Evolutionary conservation across 2,113 vertebrate genomes (phyloP), one percentile per base, ranked within the genome.

Genomic region (Arvicanthis niloticus): DNA sequence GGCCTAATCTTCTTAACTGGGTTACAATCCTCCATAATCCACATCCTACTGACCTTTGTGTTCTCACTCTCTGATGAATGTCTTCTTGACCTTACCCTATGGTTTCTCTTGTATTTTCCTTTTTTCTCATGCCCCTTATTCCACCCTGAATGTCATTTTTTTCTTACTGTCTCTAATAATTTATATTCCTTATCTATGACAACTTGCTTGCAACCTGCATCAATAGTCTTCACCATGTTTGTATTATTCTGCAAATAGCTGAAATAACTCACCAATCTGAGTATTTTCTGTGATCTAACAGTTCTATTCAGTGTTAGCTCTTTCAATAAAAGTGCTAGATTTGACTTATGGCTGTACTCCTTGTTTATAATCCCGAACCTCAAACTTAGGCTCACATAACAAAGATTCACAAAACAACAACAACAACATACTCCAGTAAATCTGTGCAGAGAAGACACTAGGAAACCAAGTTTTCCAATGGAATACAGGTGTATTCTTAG

Each of bases 1-100:
- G 96, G 96, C 62, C 75, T 88, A 19, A 96, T 95, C 96, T 84
- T 85, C 96, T 96, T 95, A 96, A 34, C 91, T 51, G 56, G 48
- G 89, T 65, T 88, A 34, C 75, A 92, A 67, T 92, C 96, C 81
- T 95, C 58, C 17, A 58, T 77, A 88, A 97, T 92, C 94, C 19
- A 37, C 22, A 81, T 51, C 62, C 72, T 45, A 70, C 84, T 93
- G 94, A 90, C 80, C 94, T 72, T 58, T 68, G 58, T 34, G 65
- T 92, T 91, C 89, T 95, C 76, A 42, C 86, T 34, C 72, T 7
- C 37, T 53, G 90, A 68, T 85, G 68, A 81, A 80, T 72, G 58
- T 92, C 15, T 62, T 51, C 84, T 90, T 58, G 91, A 86, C 93
- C 96, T 96, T 70, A 51, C 62, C 16, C 45, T 1, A 2, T 0